Percentiles rank a stretch among this genome's conserved stretches.
phyloP scores from a whole-genome alignment of 2,888 invertebrate genomes.

The Rhamnusium bicolor region DNA sequence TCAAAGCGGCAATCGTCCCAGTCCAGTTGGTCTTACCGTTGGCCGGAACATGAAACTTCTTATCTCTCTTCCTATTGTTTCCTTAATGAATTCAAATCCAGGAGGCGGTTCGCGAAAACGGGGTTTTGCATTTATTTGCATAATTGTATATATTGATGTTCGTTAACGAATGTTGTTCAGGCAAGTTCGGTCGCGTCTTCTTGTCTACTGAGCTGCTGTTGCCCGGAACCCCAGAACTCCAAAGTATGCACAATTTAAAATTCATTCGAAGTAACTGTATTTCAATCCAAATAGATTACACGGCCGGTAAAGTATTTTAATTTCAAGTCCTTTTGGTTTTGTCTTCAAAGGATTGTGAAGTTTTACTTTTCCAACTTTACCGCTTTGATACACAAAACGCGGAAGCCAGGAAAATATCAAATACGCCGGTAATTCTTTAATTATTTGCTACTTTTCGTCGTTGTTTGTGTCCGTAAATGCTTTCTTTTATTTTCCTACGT shows the following conservation, averaged over 20 bases:
- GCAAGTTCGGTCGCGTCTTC: not conserved
- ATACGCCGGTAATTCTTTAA: slow-evolving; percentile 10
- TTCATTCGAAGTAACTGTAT: slow-evolving; percentile 61
- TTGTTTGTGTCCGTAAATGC: not conserved
- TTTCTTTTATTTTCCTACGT: not conserved
- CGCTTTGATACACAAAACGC: slow-evolving; percentile 44
- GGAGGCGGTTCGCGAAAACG: slow-evolving; percentile 69
- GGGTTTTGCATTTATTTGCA: slow-evolving; percentile 71
- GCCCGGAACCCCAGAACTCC: slow-evolving; percentile 20
- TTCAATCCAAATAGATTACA: slow-evolving; percentile 63
- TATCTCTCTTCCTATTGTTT: slow-evolving; percentile 70
- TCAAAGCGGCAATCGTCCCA: slow-evolving; percentile 41
- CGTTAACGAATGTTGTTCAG: slow-evolving; percentile 69
- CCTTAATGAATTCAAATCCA: slow-evolving; percentile 70
- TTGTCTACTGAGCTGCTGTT: slow-evolving; percentile 36
- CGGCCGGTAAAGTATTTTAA: slow-evolving; percentile 57
- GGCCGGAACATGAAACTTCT: slow-evolving; percentile 65
- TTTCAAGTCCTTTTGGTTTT: slow-evolving; percentile 56
- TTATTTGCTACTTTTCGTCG: not conserved
- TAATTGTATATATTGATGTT: slow-evolving; percentile 72
- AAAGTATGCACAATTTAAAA: slow-evolving; percentile 54
- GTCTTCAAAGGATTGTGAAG: slow-evolving; percentile 56
- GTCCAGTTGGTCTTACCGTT: slow-evolving; percentile 47
- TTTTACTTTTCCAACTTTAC: slow-evolving; percentile 52
- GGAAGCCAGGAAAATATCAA: slow-evolving; percentile 1